A percentile compares a stretch with the other conserved stretches of the same genome.
Conservation (phyloP, 2,888 invertebrate species). For the Ceriagrion tenellum region DNA sequence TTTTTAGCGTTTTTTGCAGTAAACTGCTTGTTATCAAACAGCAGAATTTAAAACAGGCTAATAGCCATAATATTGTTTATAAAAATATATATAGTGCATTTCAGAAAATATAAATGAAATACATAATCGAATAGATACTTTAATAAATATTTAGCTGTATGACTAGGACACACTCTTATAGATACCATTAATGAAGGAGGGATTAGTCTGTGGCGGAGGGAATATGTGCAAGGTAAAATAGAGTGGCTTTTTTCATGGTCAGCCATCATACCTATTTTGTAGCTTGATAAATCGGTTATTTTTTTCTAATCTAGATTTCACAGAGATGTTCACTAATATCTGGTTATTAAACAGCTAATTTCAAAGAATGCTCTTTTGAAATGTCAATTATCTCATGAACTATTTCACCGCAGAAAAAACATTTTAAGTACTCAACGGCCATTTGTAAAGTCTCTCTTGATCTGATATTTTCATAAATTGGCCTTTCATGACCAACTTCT, state of each 20-base stretch:
- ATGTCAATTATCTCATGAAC: not conserved
- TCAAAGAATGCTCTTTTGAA: not conserved
- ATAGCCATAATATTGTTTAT: constrained; percentile 56
- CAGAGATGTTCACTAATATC: not conserved
- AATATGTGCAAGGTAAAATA: constrained; percentile 52
- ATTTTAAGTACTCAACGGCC: not conserved
- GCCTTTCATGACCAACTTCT: not conserved
- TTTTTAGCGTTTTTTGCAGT: constrained; percentile 10
- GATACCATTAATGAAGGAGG: constrained; percentile 64
- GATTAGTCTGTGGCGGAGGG: constrained; percentile 50
- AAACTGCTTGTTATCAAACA: constrained; percentile 44
- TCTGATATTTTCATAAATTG: not conserved
- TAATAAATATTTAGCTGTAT: constrained; percentile 53
- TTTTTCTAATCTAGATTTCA: constrained; percentile 3
- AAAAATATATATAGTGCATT: constrained; percentile 54
- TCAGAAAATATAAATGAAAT: constrained; percentile 48
- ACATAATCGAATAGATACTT: constrained; percentile 12
- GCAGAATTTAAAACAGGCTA: constrained; percentile 28
- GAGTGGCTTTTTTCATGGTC: constrained; percentile 5
- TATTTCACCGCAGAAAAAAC: not conserved
- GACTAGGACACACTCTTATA: constrained; percentile 26
- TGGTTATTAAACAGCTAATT: not conserved
- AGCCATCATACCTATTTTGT: constrained; percentile 9
- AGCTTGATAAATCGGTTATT: not conserved
- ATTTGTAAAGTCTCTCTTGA: not conserved